Base-by-base conservation (phyloP, 1,140 invertebrate genomes). In the Drosophila funebris region DNA sequence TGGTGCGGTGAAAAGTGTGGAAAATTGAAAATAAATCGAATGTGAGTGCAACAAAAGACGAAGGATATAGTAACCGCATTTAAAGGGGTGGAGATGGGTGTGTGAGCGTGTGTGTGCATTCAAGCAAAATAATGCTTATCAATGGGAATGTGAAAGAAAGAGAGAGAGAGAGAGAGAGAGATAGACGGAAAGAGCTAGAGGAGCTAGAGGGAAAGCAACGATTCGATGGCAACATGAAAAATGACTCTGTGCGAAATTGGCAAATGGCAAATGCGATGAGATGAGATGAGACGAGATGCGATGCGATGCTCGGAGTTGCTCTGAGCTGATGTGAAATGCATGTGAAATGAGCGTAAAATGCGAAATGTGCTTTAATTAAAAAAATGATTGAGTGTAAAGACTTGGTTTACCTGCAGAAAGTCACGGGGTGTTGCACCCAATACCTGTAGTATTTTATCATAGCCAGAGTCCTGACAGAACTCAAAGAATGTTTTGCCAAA, bases 401-500 rank as follows among this genome's bases (percentile, higher is more conserved):
- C 20, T 37, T 46, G 8, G 18, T 27, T 56, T 69, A 97, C 97
- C 94, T 97, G 97, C 54, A 98, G 93, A 91, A 98, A 98, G 92
- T 98, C 97, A 54, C 97, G 92, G 2, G 97, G 97, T 4, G 96
- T 98, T n/a, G 97, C 97, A 43, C 97, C 97, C 0, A 98, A 93
- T 0, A 98, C 97, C 93, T 98, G 96, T 3, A 98, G 93, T 73
- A 98, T 98, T 92, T 97, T 97, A 87, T 98, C 97, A 90, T 98
- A 98, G 18, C 97, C 97, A 13, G 97, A 98, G 90, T 98, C 97
- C 92, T 98, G 97, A 78, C 97, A 98, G 90, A 98, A 98, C 92
- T 98, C 97, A 88, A 98, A 98, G 91, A 98, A 98, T 91, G 96
- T 98, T 88, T 97, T 96, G 0, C 98, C 98, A 90, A 99, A 99